Conservation (phyloP, 2,797 vertebrate genomes). For the Microctenopoma stevenorrisi region DNA sequence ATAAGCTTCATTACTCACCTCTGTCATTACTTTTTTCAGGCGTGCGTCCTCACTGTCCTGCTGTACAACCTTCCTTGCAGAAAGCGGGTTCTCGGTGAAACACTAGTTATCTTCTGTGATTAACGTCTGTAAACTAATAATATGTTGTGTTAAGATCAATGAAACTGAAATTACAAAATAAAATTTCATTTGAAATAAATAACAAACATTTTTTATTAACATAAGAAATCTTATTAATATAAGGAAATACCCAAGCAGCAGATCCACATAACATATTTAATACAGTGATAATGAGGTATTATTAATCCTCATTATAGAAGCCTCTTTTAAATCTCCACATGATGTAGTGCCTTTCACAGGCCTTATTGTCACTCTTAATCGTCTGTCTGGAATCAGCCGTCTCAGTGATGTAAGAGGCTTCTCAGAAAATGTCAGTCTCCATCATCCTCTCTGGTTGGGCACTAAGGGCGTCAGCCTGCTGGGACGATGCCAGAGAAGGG, state of each 20-base stretch:
- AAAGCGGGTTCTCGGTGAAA: background rate
- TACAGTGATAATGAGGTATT: background rate
- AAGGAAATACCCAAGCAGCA: background rate
- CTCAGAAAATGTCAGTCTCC: constrained; percentile 9
- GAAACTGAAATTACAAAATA: background rate
- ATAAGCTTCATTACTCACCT: constrained; percentile 31
- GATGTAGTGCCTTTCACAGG: constrained; percentile 2
- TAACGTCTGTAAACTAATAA: background rate
- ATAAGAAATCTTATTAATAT: background rate
- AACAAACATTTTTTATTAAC: background rate
- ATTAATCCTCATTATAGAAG: background rate
- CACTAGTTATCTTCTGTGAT: background rate
- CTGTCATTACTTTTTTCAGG: constrained; percentile 6
- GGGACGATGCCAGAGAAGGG: background rate
- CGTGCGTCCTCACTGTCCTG: background rate
- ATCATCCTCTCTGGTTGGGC: constrained; percentile 4
- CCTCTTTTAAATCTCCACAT: background rate
- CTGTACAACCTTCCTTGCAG: background rate
- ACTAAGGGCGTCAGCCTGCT: background rate
- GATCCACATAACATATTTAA: background rate
- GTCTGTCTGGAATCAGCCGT: constrained; percentile 18
- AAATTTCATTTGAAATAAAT: too few species aligned
- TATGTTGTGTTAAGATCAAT: background rate
- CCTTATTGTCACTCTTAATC: constrained; percentile 31
- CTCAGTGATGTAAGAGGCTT: constrained; percentile 31